A percentile compares a stretch with the other conserved stretches of the same genome.
Evolutionary conservation across 2,113 vertebrate genomes (phyloP).

Genomic region (Cyanistes caeruleus): DNA sequence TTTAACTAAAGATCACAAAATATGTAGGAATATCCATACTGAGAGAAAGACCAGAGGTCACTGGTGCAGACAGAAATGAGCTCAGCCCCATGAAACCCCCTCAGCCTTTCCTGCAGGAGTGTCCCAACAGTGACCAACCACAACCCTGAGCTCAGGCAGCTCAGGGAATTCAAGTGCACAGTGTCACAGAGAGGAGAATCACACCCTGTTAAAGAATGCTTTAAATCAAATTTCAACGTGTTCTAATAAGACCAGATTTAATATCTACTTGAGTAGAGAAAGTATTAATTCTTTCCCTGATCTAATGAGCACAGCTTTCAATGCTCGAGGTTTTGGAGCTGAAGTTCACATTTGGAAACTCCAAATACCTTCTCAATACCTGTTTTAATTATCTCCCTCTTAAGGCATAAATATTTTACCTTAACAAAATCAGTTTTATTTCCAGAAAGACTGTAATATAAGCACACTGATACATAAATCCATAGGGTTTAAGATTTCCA

Average conservation of each 20-base stretch:
- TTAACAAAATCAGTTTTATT: background rate
- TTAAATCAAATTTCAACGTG: background rate
- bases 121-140: accelerated
- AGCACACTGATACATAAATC: background rate
- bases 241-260: background rate
- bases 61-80: background rate
- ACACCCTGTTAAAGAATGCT: background rate
- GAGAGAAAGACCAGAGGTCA: background rate
- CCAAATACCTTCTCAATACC: background rate
- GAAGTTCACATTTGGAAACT: background rate
- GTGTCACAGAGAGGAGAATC: accelerated
- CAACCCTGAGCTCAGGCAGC: background rate
- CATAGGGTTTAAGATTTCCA: background rate
- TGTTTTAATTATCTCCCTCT: background rate
- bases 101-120: background rate
- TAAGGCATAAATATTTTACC: background rate
- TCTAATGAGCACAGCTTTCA: background rate
- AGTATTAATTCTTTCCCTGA: background rate
- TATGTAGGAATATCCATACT: background rate
- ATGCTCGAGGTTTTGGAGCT: accelerated
- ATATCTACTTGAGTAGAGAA: background rate
- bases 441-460: background rate
- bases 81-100: background rate
- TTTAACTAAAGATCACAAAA: background rate
- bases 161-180: background rate